These are phyloP conservation scores for Oryzias celebensis DNA, from an alignment of 2,113 vertebrate genomes.

Conservation along the genomic window DNA sequence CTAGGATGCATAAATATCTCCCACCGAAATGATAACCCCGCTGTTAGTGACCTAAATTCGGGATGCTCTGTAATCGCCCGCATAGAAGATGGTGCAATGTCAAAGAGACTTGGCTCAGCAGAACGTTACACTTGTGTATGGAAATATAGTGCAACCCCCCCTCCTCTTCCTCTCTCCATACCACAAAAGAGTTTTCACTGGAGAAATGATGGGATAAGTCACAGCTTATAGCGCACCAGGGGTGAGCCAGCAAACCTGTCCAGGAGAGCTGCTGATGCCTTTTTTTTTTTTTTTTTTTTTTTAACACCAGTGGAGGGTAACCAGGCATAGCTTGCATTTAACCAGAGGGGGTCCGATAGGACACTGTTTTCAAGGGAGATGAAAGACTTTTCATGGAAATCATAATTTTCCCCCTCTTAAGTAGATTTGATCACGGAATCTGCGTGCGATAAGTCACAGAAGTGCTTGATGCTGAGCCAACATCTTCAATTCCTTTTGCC, in stretches of 20 bases:
- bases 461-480: too few relatives aligned
- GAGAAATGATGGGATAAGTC: slow-evolving; percentile 60
- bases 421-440: slow-evolving; percentile 36
- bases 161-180: slow-evolving; percentile 14
- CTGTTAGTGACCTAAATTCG: slow-evolving; percentile 45
- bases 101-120: slow-evolving; percentile 63
- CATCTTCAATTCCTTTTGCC: too few relatives aligned
- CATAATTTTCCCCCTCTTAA: slow-evolving; percentile 20
- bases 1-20: not conserved
- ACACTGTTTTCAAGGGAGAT: slow-evolving; percentile 45
- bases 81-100: slow-evolving; percentile 57
- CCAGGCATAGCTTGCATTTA: slow-evolving; percentile 27
- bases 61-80: slow-evolving; percentile 30
- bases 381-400: slow-evolving; percentile 61
- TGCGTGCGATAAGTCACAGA: slow-evolving; percentile 35
- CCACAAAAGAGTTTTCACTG: slow-evolving; percentile 34
- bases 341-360: slow-evolving; percentile 42
- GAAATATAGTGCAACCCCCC: slow-evolving; percentile 35
- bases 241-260: slow-evolving; percentile 40
- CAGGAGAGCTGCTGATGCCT: too few relatives aligned
- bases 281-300: too few relatives aligned
- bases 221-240: slow-evolving; percentile 37
- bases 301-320: slow-evolving; percentile 21
- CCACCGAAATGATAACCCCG: not conserved
- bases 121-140: slow-evolving; percentile 38